These are phyloP conservation scores for Cryptotermes secundus DNA, from an alignment of 1,140 invertebrate species.

Conservation along the genomic window DNA sequence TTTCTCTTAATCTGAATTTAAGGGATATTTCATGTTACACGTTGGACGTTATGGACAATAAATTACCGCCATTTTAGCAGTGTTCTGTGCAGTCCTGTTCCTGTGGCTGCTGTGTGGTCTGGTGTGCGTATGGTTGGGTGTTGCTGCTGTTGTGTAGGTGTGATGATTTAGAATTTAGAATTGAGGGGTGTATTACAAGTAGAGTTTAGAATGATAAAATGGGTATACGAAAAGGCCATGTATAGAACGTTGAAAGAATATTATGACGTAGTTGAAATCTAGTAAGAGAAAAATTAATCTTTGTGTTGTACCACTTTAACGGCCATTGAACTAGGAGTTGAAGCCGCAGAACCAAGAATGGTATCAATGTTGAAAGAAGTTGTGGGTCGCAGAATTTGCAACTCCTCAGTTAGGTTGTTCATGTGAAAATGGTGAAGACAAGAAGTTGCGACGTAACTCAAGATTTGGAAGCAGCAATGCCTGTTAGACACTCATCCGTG, in stretches of 20 bases:
- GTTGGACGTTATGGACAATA: background rate
- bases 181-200: background rate
- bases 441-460: conserved; percentile 32
- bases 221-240: background rate
- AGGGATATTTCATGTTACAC: background rate
- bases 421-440: conserved; percentile 36
- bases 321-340: conserved; percentile 31
- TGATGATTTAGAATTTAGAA: background rate
- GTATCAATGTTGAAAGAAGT: conserved; percentile 20
- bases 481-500: conserved; percentile 29
- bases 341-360: conserved; percentile 27
- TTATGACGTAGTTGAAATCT: background rate
- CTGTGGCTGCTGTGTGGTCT: too few relatives aligned
- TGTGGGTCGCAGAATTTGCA: conserved; percentile 25
- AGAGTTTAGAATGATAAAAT: background rate
- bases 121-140: background rate
- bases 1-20: background rate
- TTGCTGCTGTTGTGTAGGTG: background rate
- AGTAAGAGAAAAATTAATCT: background rate
- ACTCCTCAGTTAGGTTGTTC: background rate
- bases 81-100: too few relatives aligned
- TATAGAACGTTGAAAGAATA: background rate
- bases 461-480: conserved; percentile 34
- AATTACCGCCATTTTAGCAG: conserved; percentile 25
- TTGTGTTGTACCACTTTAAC: conserved; percentile 18